Evolutionary conservation across 2,888 invertebrate genomes (phyloP), one percentile per base, ranked within the genome.

Genomic region (Charanyca ferruginea): DNA sequence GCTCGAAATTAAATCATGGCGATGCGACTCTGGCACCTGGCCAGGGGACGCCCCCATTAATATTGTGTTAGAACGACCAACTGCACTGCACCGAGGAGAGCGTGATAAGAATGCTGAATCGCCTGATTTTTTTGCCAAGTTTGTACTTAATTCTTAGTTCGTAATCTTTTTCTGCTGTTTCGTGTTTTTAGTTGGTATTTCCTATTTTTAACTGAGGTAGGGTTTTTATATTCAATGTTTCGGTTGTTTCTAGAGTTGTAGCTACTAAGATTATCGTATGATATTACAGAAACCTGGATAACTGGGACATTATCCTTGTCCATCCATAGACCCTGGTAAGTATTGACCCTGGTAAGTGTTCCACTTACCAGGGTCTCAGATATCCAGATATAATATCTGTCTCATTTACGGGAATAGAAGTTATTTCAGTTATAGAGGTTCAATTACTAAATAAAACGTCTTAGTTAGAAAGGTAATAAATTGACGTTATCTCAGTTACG

Each of bases 61-160:
- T 83, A 83, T 81, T 81, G 78, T 83, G 82, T 77, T 83, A 81
- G 74, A 61, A 69, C 76, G 78, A 71, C 71, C 73, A 69, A 73
- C 79, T 76, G 80, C 80, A 81, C 66, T 73, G 79, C 79, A 75
- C 65, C 67, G 60, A 25, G 44, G 41, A 57, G 53, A 72, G 59
- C 76, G 78, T 83, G 83, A 75, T 74, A 80, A 79, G 83, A 81
- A 81, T 83, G 63, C 52, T 61, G 42, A 44, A 45, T 18, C 44
- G 23, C 11, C 47, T 54, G 32, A 55, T 60, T 68, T 70, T 72
- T 62, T 58, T 45, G 48, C 28, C 28, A 28, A 47, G 9, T 49
- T 45, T 47, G n/a, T 38, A 41, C 47, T 47, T 32, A 20, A 67
- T 55, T 52, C 49, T 58, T 45, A 25, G n/a, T 41, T 47, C 20